These are phyloP conservation scores for Hemicrepidius hirtus DNA, from an alignment of 2,888 invertebrate genomes.

Conservation along the genomic window DNA sequence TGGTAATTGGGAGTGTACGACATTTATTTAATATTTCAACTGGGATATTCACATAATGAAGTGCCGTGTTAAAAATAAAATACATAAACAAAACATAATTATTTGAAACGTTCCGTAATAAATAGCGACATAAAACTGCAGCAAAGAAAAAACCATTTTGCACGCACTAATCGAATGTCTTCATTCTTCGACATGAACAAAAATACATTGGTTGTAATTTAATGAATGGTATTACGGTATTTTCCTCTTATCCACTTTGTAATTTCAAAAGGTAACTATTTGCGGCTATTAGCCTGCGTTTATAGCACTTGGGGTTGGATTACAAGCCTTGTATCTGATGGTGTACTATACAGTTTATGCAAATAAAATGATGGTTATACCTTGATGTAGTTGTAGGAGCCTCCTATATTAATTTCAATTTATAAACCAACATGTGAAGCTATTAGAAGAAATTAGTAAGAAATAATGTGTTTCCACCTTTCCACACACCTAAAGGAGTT, in stretches of 20 bases:
- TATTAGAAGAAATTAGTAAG: too few species aligned
- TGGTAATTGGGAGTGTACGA: too few species aligned
- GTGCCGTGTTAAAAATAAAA: too few species aligned
- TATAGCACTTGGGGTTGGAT: conserved; percentile 21
- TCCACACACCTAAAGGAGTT: too few species aligned
- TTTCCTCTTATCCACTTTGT: conserved; percentile 17
- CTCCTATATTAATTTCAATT: too few species aligned
- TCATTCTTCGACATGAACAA: conserved; percentile 18
- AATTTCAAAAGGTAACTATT: conserved; percentile 22
- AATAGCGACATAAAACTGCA: neutral
- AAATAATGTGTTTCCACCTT: too few species aligned
- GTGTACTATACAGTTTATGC: conserved; percentile 12
- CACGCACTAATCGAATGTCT: conserved; percentile 17
- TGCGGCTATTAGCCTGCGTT: conserved; percentile 17
- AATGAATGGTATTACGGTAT: conserved; percentile 15
- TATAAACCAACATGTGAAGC: too few species aligned
- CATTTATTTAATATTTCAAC: too few species aligned
- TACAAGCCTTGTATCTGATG: conserved; percentile 9
- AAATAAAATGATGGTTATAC: conserved; percentile 4
- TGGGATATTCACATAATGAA: too few species aligned
- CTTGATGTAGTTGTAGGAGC: too few species aligned
- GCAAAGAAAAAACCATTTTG: neutral
- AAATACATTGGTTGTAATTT: conserved; percentile 13
- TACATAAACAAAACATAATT: too few species aligned
- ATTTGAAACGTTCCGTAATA: too few species aligned